Conservation (phyloP, 2,888 invertebrate genomes). For the Diplolepis rosae region DNA sequence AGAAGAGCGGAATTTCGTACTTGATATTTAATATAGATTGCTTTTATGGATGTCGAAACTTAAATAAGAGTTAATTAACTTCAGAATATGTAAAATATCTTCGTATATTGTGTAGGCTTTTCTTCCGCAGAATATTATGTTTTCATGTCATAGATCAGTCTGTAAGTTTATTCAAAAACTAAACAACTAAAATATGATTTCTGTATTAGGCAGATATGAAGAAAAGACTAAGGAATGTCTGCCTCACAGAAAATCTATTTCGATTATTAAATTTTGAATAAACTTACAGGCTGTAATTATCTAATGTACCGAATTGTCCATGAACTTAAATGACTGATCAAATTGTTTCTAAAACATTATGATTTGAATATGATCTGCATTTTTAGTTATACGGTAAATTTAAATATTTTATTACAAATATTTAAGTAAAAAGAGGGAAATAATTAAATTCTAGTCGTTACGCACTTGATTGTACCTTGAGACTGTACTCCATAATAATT, state of each 20-base stretch:
- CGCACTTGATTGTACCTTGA: neutral
- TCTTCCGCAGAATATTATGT: no score
- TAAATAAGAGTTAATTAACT: neutral
- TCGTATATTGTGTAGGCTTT: neutral
- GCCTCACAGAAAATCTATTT: no score
- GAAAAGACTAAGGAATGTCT: no score
- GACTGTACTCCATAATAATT: neutral
- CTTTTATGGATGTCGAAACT: neutral
- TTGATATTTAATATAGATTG: neutral
- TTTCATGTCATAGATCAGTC: no score
- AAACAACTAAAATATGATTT: no score
- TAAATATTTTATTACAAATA: no score
- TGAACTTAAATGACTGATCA: neutral
- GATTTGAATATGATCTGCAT: neutral
- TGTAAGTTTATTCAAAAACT: no score
- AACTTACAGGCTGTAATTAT: no score
- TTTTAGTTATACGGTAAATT: no score
- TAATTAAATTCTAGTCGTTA: neutral
- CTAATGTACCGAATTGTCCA: no score
- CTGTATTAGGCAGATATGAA: no score
- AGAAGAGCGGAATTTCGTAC: neutral
- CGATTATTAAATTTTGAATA: no score
- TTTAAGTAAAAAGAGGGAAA: neutral
- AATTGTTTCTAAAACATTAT: neutral
- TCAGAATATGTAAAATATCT: neutral